Conservation (phyloP, 2,113 vertebrate genomes). For the Pollachius pollachius region DNA sequence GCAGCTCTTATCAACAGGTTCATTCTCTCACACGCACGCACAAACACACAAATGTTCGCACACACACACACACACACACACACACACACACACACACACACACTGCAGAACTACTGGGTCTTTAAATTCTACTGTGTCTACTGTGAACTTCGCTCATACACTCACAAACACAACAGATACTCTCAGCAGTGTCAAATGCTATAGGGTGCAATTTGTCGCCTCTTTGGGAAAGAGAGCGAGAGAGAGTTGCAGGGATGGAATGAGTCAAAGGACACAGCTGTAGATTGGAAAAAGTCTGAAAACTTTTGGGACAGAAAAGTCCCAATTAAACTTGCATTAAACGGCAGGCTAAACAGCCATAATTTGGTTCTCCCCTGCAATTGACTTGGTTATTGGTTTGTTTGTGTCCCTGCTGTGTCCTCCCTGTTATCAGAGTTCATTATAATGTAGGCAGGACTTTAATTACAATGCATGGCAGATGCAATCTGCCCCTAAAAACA, state of each 20-base stretch:
- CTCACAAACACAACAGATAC: slow-evolving; percentile 1
- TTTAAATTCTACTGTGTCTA: slow-evolving; percentile 29
- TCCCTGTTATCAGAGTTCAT: neutral
- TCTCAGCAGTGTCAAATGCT: slow-evolving; percentile 29
- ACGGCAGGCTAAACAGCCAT: neutral
- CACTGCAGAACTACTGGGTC: neutral
- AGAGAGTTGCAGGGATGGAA: neutral
- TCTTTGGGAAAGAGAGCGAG: neutral
- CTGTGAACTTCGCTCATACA: neutral
- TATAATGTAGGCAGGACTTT: neutral
- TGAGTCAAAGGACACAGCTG: neutral
- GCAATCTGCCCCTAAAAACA: neutral
- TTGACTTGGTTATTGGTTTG: too few relatives aligned
- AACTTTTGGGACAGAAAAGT: too few relatives aligned
- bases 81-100: slow-evolving; percentile 6
- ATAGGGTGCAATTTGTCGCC: neutral
- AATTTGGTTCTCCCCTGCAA: neutral
- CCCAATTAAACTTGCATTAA: too few relatives aligned
- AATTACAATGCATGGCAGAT: neutral
- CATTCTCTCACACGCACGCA: neutral
- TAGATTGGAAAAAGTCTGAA: too few relatives aligned
- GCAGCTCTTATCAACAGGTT: neutral
- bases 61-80: slow-evolving; percentile 4
- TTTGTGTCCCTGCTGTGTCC: neutral
- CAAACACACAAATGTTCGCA: neutral